Conservation (phyloP, 2,888 invertebrate genomes). For the Blastobasis adustella region DNA sequence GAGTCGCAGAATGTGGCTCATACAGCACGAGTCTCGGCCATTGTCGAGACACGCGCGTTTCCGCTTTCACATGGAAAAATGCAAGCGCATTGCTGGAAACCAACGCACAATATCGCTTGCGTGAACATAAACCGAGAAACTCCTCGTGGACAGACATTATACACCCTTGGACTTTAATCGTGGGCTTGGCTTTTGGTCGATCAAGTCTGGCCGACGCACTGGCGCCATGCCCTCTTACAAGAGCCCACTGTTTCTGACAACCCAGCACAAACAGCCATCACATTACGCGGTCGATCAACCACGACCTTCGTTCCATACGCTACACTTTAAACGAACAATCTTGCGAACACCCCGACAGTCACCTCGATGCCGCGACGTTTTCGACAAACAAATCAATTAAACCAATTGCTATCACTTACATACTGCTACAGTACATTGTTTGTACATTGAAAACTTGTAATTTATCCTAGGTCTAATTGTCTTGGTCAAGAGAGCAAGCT, state of each 20-base stretch:
- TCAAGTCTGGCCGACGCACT: slow-evolving; percentile 27
- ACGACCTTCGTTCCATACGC: slow-evolving; percentile 19
- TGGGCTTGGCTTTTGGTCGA: not conserved
- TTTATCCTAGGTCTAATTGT: too few relatives aligned
- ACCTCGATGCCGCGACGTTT: slow-evolving; percentile 9
- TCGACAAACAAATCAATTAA: slow-evolving; percentile 22
- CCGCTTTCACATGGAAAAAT: slow-evolving; percentile 74
- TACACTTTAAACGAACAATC: slow-evolving; percentile 3
- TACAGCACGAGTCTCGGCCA: slow-evolving; percentile 48
- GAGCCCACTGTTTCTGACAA: slow-evolving; percentile 48
- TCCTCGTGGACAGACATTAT: too few relatives aligned
- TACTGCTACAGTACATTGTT: too few relatives aligned
- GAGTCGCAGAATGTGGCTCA: slow-evolving; percentile 52
- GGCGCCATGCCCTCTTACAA: slow-evolving; percentile 47
- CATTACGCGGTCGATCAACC: slow-evolving; percentile 32
- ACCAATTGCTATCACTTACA: slow-evolving; percentile 11
- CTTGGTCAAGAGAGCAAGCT: not conserved
- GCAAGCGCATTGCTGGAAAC: slow-evolving; percentile 63
- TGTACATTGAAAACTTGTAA: too few relatives aligned
- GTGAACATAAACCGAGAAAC: not conserved
- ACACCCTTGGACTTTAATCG: not conserved
- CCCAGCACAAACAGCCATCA: slow-evolving; percentile 40
- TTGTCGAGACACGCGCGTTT: slow-evolving; percentile 68
- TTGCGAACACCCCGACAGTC: not conserved
- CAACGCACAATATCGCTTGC: not conserved